Evolutionary conservation across 1,140 invertebrate genomes (phyloP).

Genomic region (Lethrus apterus): DNA sequence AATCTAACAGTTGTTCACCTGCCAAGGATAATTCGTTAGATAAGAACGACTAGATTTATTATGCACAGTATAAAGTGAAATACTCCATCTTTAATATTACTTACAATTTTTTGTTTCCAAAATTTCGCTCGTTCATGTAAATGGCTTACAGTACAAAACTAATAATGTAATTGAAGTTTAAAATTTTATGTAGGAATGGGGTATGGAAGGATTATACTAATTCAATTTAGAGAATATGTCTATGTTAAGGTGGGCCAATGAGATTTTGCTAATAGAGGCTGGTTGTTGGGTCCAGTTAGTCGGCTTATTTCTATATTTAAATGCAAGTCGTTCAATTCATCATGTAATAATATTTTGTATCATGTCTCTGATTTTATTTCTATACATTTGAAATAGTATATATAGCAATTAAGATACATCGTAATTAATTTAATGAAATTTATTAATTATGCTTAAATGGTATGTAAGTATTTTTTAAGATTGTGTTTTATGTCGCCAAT

Average conservation of each 20-base stretch:
- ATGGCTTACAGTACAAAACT: too few relatives aligned
- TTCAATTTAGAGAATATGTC: conserved; percentile 5
- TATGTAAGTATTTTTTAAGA: too few relatives aligned
- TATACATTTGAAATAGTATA: too few relatives aligned
- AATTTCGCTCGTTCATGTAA: neutral
- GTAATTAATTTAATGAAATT: too few relatives aligned
- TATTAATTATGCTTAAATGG: too few relatives aligned
- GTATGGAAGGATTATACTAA: neutral
- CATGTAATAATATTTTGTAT: too few relatives aligned
- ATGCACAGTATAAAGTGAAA: neutral
- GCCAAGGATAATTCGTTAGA: conserved; percentile 23
- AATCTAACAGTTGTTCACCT: conserved; percentile 16
- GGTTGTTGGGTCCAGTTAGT: conserved; percentile 25
- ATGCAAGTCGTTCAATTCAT: too few relatives aligned
- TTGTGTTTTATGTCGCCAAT: too few relatives aligned
- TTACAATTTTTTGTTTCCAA: neutral
- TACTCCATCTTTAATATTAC: too few relatives aligned
- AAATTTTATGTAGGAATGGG: conserved; percentile 1
- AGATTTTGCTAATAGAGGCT: conserved; percentile 23
- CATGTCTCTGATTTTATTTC: too few relatives aligned
- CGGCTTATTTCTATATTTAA: conserved; percentile 18
- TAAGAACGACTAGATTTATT: conserved; percentile 1
- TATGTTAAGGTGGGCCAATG: conserved; percentile 19
- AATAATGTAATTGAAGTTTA: too few relatives aligned
- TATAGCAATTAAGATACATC: too few relatives aligned